Base-by-base conservation (phyloP, 2,888 invertebrate genomes). In the Drosophila mettleri region DNA sequence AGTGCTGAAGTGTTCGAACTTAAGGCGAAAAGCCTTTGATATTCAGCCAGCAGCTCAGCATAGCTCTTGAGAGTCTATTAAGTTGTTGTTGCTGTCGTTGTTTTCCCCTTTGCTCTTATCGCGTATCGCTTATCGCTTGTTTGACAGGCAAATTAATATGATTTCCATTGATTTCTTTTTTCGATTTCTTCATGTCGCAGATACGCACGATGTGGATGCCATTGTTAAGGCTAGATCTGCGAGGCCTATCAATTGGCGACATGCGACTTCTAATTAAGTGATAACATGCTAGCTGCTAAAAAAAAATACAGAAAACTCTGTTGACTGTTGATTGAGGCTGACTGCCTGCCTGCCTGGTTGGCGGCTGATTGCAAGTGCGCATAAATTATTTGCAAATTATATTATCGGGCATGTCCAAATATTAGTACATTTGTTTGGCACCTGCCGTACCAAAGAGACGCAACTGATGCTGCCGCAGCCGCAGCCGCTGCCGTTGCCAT, bases 341-440 rank as follows among this genome's bases (percentile, higher is more conserved):
- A 2, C 12, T 41, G 41, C 2, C 9, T n/a, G 43, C 0, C 5
- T 41, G 41, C 1, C 69, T 36, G 73, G 24, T 69, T 74, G 33
- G 33, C 63, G 60, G 10, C 31, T 68, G 67, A 67, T 74, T 71
- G 54, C 61, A 48, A 75, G 75, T 58, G 64, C 59, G 73, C 54
- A 81, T 69, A 70, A 71, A 74, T 74, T 82, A 78, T 86, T 87
- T 87, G 83, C 69, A 43, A 74, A 78, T 74, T 71, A 55, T 75
- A 75, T 87, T 86, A 87, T 45, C 86, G 66, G 67, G 49, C 61
- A 27, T 55, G 65, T 43, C 45, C 52, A 80, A 79, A 84, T 80
- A 81, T 86, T 86, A 84, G 62, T 48, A 10, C 34, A 57, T 46
- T 67, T 69, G 68, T 80, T 80, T 86, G 86, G 70, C 79, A 79